A percentile compares a stretch with the other conserved stretches of the same genome.
phyloP scores from a whole-genome alignment of 2,888 invertebrate genomes.

The Seladonia tumulorum region DNA sequence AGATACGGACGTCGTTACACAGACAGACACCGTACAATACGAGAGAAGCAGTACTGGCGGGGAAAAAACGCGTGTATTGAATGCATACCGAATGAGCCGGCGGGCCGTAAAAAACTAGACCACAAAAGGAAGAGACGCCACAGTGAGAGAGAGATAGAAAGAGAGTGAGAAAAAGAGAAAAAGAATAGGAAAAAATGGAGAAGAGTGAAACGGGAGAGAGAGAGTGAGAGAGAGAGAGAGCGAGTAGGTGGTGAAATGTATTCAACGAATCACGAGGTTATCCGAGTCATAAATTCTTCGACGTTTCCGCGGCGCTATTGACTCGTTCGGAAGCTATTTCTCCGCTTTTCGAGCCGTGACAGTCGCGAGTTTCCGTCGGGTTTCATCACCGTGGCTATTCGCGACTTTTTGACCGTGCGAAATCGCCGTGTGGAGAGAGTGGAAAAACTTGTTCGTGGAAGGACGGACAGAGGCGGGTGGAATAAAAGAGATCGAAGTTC shows the following conservation, averaged over 20 bases:
- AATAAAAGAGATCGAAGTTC: background rate
- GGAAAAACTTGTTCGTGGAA: background rate
- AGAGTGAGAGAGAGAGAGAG: background rate
- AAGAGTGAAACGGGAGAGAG: background rate
- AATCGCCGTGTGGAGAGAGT: background rate
- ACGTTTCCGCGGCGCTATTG: conserved; percentile 8
- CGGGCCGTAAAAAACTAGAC: conserved; percentile 26
- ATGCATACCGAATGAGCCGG: conserved; percentile 51
- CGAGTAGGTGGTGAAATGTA: conserved; percentile 20
- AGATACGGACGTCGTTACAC: conserved; percentile 54
- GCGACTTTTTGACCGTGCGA: background rate
- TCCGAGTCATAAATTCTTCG: conserved; percentile 44
- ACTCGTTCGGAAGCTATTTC: conserved; percentile 14
- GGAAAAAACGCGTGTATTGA: conserved; percentile 37
- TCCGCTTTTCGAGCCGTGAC: background rate
- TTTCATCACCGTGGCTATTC: background rate
- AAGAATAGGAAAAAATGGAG: background rate
- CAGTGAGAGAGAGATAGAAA: background rate
- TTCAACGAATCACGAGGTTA: conserved; percentile 38
- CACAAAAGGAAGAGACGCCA: conserved; percentile 1
- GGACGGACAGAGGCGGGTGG: background rate
- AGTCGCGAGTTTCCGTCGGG: conserved; percentile 8
- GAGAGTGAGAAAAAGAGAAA: background rate
- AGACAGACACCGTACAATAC: conserved; percentile 30
- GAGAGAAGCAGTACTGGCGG: background rate